Evolutionary conservation across 2,797 vertebrate genomes (phyloP).

Genomic region (Catharus ustulatus): DNA sequence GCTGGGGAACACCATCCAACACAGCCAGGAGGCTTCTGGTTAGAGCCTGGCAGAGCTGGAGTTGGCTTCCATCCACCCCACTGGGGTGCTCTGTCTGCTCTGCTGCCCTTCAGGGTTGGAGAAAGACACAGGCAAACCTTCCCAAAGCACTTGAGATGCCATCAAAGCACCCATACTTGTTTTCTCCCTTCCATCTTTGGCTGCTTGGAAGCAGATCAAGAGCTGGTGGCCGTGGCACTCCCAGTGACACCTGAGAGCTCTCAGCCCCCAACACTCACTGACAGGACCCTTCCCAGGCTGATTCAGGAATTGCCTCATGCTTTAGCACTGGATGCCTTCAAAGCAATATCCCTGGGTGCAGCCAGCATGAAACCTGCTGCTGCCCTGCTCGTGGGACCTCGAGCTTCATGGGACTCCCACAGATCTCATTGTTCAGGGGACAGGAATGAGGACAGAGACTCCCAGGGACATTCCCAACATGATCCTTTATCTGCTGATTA

Average conservation of each 20-base stretch:
- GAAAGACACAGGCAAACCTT: not conserved
- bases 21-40: not conserved
- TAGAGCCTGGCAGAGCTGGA: not conserved
- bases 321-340: not conserved
- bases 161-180: not conserved
- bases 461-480: accelerated
- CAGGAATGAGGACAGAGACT: accelerated
- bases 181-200: not conserved
- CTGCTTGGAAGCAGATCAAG: not conserved
- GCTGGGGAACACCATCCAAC: not conserved
- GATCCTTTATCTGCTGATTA: not conserved
- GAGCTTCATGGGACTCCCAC: accelerated
- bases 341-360: not conserved
- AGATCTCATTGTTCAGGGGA: accelerated
- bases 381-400: accelerated
- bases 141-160: not conserved
- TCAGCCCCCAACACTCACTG: accelerated
- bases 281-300: not conserved
- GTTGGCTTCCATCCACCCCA: not conserved
- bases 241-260: not conserved
- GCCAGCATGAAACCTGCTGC: not conserved
- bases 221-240: not conserved
- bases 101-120: not conserved
- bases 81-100: not conserved
- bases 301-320: not conserved